Evolutionary conservation across 2,888 invertebrate species (phyloP).

Genomic region (Ditula angustiorana): DNA sequence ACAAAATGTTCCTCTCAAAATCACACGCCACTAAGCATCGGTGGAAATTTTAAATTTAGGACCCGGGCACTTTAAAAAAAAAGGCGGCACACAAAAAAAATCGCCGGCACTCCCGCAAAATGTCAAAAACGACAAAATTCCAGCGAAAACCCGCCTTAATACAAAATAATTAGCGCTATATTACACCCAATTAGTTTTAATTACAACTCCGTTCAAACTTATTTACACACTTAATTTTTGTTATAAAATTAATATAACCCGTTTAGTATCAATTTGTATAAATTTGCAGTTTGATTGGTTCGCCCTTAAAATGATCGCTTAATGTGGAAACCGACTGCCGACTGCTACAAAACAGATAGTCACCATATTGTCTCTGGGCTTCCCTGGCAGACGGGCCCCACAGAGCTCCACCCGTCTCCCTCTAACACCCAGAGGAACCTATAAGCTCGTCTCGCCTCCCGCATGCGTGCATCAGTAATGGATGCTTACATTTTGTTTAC

Average conservation of each 20-base stretch:
- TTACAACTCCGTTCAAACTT: constrained; percentile 81
- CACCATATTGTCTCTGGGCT: constrained; percentile 59
- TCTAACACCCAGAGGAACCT: constrained; percentile 50
- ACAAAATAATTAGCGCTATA: constrained; percentile 81
- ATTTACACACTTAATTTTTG: constrained; percentile 86
- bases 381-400: constrained; percentile 38
- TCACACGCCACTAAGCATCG: constrained; percentile 44
- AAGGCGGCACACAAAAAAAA: constrained; percentile 47
- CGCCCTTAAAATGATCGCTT: constrained; percentile 84
- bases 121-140: constrained; percentile 72
- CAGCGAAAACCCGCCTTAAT: constrained; percentile 74
- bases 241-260: constrained; percentile 86
- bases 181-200: constrained; percentile 84
- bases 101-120: constrained; percentile 56
- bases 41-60: constrained; percentile 42
- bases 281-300: constrained; percentile 85
- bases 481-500: constrained; percentile 84
- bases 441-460: constrained; percentile 51
- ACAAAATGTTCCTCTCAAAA: constrained; percentile 39
- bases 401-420: constrained; percentile 58
- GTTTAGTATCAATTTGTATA: constrained; percentile 86
- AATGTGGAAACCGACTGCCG: constrained; percentile 80
- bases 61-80: constrained; percentile 32
- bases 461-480: constrained; percentile 74
- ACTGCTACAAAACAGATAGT: constrained; percentile 81